Evolutionary conservation across 2,797 vertebrate species (phyloP), one percentile per base, ranked within the genome.

Genomic region (Merluccius polli): DNA sequence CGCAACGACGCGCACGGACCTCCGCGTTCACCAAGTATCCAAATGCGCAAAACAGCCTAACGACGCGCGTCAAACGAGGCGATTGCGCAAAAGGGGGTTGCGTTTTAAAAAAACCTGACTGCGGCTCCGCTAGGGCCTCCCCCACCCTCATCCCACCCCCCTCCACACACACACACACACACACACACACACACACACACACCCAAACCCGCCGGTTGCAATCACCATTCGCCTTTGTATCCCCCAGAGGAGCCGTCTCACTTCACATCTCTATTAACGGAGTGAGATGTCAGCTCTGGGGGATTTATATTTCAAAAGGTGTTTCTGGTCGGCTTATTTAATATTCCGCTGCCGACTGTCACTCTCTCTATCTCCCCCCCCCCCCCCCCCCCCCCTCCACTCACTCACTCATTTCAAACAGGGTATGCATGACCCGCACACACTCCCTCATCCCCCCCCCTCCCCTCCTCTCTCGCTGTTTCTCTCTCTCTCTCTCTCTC

Each of bases 271-370:
- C 18, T 48, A n/a, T 8, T 35, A 48, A 48, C 44, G 44, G 44
- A 48, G 16, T 48, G 44, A 59, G 52, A 59, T 59, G 52, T 59
- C 52, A 59, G 52, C 52, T 59, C 52, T n/a, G 12, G n/a, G 36
- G 52, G 52, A 59, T 59, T n/a, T 59, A 59, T 59, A 24, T 59
- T 59, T 59, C n/a, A 59, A 59, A n/a, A 59, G 52, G 44, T 52
- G 44, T 52, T 18, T 18, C 44, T 52, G 16, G 18, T 52, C 44
- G 44, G n/a, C 52, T n/a, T 59, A 59, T 59, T 59, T 59, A 59
- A n/a, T 59, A 24, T 59, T n/a, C 52, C 21, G 44, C 52, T 24
- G n/a, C 21, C 10, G 52, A 59, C 52, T 59, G 52, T 36, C 71
- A 48, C 71, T 70, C 44, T n/a, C 4, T 36, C 18, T 65, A 21